Evolutionary conservation across 2,113 vertebrate species (phyloP).

Genomic region (Vanacampus margaritifer): DNA sequence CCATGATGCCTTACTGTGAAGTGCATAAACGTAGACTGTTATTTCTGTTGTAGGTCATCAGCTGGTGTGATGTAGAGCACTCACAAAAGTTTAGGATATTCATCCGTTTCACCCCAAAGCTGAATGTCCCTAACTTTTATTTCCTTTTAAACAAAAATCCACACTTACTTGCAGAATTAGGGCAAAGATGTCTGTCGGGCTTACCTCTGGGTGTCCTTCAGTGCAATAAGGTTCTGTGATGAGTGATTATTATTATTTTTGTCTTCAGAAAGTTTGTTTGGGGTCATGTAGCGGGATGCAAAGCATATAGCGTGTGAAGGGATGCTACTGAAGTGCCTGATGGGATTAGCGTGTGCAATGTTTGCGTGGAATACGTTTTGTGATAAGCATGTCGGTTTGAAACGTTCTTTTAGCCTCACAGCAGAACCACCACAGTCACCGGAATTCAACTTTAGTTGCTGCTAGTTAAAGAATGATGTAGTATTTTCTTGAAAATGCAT

Average conservation of each 20-base stretch:
- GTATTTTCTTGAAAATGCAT: conserved; percentile 34
- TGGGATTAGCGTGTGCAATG: conserved; percentile 9
- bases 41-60: neutral
- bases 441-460: conserved; percentile 53
- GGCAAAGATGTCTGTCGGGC: conserved; percentile 11
- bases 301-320: conserved; percentile 14
- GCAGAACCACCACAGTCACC: conserved; percentile 11
- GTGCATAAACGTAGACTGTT: conserved; percentile 33
- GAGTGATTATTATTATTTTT: neutral
- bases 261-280: conserved; percentile 16
- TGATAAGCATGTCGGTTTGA: conserved; percentile 11
- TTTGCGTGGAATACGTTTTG: conserved; percentile 12
- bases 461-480: conserved; percentile 15
- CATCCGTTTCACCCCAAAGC: neutral
- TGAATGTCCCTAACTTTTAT: conserved; percentile 26
- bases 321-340: conserved; percentile 61
- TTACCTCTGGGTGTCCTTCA: conserved; percentile 38
- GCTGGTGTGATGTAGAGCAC: neutral
- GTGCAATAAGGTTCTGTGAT: conserved; percentile 77
- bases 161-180: conserved; percentile 64
- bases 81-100: neutral
- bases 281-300: too few species aligned
- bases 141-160: conserved; percentile 53
- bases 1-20: conserved; percentile 37
- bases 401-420: neutral